Evolutionary conservation across 2,888 invertebrate genomes (phyloP).

Genomic region (Nomada hirtipes): DNA sequence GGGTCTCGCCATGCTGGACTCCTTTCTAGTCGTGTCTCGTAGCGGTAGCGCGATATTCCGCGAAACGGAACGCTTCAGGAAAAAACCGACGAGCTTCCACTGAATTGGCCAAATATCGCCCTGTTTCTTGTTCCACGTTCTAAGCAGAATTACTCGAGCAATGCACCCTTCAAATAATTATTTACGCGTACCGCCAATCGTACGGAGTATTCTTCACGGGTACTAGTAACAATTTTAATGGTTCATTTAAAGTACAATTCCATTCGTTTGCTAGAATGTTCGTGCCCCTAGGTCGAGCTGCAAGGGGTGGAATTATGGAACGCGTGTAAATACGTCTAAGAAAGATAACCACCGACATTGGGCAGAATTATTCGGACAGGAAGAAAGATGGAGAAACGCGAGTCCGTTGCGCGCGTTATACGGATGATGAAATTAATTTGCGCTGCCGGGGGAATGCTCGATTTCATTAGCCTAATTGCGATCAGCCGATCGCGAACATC

Average conservation of each 20-base stretch:
- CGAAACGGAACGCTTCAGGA: slow-evolving; percentile 26
- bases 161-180: no score
- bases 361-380: no score
- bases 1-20: slow-evolving; percentile 14
- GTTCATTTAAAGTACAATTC: no score
- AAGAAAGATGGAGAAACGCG: neutral
- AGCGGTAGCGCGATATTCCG: slow-evolving; percentile 24
- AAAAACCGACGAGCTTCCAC: neutral
- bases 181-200: no score
- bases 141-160: neutral
- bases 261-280: no score
- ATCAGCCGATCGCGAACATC: slow-evolving; percentile 38
- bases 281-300: no score
- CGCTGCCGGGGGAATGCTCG: neutral
- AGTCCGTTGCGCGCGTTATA: neutral
- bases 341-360: no score
- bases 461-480: slow-evolving; percentile 27
- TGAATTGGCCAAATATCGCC: neutral
- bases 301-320: no score
- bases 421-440: slow-evolving; percentile 35
- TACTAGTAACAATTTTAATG: no score
- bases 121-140: neutral
- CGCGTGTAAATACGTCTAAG: no score
- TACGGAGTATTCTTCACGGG: no score
- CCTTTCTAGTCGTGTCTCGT: slow-evolving; percentile 52